Percentiles rank a stretch among this genome's conserved stretches.
Conservation (phyloP, 2,113 vertebrate genomes). For the Macrotus californicus region DNA sequence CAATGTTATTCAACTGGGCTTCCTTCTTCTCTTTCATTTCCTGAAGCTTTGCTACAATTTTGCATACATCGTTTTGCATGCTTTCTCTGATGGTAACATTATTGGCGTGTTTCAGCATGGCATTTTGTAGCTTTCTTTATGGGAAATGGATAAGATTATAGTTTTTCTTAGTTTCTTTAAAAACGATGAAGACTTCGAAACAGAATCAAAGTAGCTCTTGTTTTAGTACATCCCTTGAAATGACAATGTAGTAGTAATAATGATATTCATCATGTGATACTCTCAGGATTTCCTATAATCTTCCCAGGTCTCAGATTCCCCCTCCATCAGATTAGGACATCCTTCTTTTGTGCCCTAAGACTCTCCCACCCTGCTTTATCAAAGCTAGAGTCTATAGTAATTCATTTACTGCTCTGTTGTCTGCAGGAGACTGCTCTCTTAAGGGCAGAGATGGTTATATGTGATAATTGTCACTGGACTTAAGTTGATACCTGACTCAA, state of each 20-base stretch:
- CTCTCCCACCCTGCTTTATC: neutral
- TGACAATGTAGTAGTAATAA: neutral
- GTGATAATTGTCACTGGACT: neutral
- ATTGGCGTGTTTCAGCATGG: conserved; percentile 81
- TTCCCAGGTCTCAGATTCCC: neutral
- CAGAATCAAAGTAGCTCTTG: neutral
- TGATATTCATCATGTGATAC: neutral
- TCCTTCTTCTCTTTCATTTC: conserved; percentile 83
- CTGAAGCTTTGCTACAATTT: conserved; percentile 71
- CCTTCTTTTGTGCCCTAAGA: neutral
- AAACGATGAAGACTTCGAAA: neutral
- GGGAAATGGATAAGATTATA: neutral
- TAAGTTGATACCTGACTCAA: neutral
- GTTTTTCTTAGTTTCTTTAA: conserved; percentile 9
- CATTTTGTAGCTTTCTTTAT: conserved; percentile 85
- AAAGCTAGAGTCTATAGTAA: neutral
- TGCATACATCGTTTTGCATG: conserved; percentile 80
- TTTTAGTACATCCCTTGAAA: neutral
- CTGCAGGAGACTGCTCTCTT: neutral
- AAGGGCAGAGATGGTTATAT: neutral
- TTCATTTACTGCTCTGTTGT: neutral
- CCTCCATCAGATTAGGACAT: neutral
- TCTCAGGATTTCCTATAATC: neutral
- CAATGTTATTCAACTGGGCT: conserved; percentile 77
- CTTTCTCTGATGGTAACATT: conserved; percentile 80